These are phyloP conservation scores for Oophaga pumilio DNA, from an alignment of 2,113 vertebrate genomes.

Conservation along the genomic window DNA sequence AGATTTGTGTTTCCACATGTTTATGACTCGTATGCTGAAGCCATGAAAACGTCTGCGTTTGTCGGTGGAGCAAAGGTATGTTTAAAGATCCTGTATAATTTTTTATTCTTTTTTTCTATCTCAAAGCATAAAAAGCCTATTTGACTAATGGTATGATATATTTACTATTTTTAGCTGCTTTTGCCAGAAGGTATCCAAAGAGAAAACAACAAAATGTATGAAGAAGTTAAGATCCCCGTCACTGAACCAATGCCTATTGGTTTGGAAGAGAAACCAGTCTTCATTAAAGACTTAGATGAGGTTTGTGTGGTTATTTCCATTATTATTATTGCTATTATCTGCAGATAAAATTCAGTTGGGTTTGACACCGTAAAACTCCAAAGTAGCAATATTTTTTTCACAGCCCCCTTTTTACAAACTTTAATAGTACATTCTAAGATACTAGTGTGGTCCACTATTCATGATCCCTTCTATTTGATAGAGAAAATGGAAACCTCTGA, in stretches of 20 bases:
- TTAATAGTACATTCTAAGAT: too few species aligned
- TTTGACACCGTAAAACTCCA: neutral
- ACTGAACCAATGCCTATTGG: slow-evolving; percentile 88
- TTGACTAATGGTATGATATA: neutral
- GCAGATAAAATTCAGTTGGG: neutral
- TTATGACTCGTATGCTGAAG: slow-evolving; percentile 90
- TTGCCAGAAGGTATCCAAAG: slow-evolving; percentile 90
- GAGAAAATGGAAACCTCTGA: too few species aligned
- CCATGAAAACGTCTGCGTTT: slow-evolving; percentile 88
- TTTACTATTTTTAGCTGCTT: slow-evolving; percentile 77
- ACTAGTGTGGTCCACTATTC: too few species aligned
- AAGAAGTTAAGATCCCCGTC: slow-evolving; percentile 92
- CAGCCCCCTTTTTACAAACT: too few species aligned
- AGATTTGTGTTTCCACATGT: slow-evolving; percentile 89
- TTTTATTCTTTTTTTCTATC: neutral
- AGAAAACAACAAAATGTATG: slow-evolving; percentile 92
- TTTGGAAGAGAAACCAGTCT: slow-evolving; percentile 90
- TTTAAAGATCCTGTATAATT: neutral
- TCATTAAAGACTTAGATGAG: slow-evolving; percentile 91
- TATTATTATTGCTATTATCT: neutral
- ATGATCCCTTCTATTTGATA: too few species aligned
- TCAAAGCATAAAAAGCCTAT: neutral
- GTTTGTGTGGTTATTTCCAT: slow-evolving; percentile 63
- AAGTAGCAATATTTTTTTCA: too few species aligned
- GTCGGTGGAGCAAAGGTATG: slow-evolving; percentile 92